These are phyloP conservation scores for Eupithecia dodoneata DNA, from an alignment of 2,888 invertebrate species.

Conservation along the genomic window DNA sequence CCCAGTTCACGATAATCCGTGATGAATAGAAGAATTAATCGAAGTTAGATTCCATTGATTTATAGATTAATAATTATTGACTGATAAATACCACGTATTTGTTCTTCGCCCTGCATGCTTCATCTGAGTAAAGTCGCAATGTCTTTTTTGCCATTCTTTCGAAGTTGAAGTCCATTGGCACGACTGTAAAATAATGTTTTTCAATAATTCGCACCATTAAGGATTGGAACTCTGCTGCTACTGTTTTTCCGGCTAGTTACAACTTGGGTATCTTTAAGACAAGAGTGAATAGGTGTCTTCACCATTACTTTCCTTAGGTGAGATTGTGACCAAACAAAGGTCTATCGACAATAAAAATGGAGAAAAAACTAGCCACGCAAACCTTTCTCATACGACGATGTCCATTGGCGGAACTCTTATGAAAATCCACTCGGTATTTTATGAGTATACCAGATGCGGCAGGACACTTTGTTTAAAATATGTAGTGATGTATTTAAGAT, in stretches of 20 bases:
- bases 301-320: no score
- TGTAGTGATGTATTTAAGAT: not conserved
- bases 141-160: constrained; percentile 75
- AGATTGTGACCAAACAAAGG: no score
- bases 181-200: constrained; percentile 51
- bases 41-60: no score
- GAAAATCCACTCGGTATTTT: not conserved
- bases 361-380: not conserved
- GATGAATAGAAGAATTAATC: no score
- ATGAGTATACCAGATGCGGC: no score
- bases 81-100: constrained; percentile 58
- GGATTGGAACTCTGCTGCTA: no score
- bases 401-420: not conserved
- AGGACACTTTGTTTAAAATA: no score
- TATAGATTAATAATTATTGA: not conserved
- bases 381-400: not conserved
- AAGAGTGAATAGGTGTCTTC: no score
- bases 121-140: constrained; percentile 66
- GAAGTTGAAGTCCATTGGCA: constrained; percentile 69
- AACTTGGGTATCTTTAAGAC: no score
- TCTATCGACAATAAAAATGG: no score
- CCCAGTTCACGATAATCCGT: no score
- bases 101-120: constrained; percentile 67
- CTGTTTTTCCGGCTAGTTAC: no score
- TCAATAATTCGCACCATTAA: not conserved